Base-by-base conservation (phyloP, 2,113 vertebrate species). In the Peromyscus polionotus region DNA sequence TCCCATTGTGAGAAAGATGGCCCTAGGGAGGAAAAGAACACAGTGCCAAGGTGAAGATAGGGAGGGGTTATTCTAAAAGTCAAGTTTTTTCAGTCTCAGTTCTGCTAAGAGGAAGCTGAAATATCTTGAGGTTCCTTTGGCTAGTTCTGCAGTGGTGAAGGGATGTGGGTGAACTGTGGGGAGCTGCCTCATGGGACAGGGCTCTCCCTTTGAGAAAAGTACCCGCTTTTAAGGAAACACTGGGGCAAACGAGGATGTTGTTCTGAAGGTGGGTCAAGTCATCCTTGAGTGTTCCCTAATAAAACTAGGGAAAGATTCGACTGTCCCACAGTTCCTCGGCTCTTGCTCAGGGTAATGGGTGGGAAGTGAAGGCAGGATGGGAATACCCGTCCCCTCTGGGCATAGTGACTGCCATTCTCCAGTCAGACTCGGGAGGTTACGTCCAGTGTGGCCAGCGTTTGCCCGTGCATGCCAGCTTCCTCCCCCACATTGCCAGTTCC, bases 21-120 rank as follows among this genome's bases (percentile, higher is more conserved):
- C 12, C 68, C 48, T 45, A 24, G 11, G 67, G 36, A 63, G 31
- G 26, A 54, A 79, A n/a, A 54, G 20, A 70, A 59, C n/a, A 42
- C 33, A 63, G 11, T 19, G 24, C 1, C 39, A 4, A 7, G 11
- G 11, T 13, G 5, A 48, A n/a, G 19, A 0, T 22, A 36, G 33
- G 28, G 24, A 59, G 68, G 36, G 2, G 20, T 63, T 72, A 24
- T 63, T 77, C 26, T 45, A 42, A 70, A 39, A 59, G 24, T 22
- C n/a, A 59, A 5, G 42, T 20, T 17, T 70, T 14, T 17, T 84
- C 31, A 4, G 72, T 57, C 72, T 79, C 31, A 33, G 36, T 63
- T 48, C 61, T n/a, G 42, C 65, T 54, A 2, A 65, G n/a, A 65
- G 48, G 88, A 81, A 63, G 7, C 12, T 14, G 26, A 77, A 39